Evolutionary conservation across 2,797 vertebrate species (phyloP).

Genomic region (Anguilla anguilla): DNA sequence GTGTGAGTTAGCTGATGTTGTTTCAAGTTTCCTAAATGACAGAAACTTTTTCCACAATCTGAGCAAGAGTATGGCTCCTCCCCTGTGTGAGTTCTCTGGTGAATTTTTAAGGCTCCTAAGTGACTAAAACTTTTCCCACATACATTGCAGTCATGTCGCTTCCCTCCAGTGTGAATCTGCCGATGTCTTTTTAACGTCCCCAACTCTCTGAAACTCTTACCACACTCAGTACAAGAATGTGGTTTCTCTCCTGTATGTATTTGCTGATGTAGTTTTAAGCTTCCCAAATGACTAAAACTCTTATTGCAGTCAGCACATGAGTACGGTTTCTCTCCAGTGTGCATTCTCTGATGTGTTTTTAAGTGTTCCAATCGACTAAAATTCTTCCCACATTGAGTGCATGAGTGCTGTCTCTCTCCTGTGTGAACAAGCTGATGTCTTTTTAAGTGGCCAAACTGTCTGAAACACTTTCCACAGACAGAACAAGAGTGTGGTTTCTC

Average conservation of each 20-base stretch:
- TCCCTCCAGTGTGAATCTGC: constrained; percentile 5
- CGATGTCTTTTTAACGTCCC: constrained; percentile 1
- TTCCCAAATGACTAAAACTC: constrained; percentile 14
- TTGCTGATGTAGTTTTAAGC: constrained; percentile 15
- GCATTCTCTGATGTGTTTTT: constrained; percentile 10
- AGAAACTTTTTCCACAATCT: constrained; percentile 4
- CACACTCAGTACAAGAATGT: neutral
- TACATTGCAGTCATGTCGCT: neutral
- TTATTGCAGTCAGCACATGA: neutral
- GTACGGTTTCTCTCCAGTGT: constrained; percentile 16
- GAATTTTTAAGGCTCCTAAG: neutral
- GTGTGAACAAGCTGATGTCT: constrained; percentile 18
- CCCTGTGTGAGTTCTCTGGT: constrained; percentile 11
- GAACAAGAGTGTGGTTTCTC: constrained; percentile 11
- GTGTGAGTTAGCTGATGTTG: constrained; percentile 12
- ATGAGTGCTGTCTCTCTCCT: neutral
- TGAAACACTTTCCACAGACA: constrained; percentile 15
- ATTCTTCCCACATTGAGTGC: neutral
- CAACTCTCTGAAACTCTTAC: constrained; percentile 7
- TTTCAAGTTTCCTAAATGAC: constrained; percentile 19
- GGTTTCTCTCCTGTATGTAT: constrained; percentile 4
- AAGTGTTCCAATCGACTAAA: constrained; percentile 11
- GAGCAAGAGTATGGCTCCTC: constrained; percentile 5
- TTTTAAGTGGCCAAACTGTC: constrained; percentile 9
- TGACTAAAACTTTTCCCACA: neutral